Evolutionary conservation across 1,140 invertebrate genomes (phyloP).

Genomic region (Cecropterus lyciades): DNA sequence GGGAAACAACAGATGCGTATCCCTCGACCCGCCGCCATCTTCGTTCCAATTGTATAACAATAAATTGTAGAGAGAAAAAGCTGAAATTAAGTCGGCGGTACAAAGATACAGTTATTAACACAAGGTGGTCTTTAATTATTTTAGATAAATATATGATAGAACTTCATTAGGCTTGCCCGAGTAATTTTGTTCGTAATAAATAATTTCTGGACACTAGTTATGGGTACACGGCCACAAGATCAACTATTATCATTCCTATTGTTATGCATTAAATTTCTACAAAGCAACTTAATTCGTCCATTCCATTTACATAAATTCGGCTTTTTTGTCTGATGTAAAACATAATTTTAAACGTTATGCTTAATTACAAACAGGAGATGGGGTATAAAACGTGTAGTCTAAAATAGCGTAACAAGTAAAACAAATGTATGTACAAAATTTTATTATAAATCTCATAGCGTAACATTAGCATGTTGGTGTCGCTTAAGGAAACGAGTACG

Average conservation of each 20-base stretch:
- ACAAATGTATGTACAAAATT: slow-evolving; percentile 11
- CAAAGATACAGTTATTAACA: slow-evolving; percentile 77
- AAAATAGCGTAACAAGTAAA: slow-evolving; percentile 9
- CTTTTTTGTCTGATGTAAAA: slow-evolving; percentile 6
- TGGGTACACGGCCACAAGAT: slow-evolving; percentile 8
- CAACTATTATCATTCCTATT: slow-evolving; percentile 20
- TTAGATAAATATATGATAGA: slow-evolving; percentile 75
- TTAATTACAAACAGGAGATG: slow-evolving; percentile 24
- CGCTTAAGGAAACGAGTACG: slow-evolving; percentile 28
- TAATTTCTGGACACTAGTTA: slow-evolving; percentile 51
- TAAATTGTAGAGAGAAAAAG: slow-evolving; percentile 70
- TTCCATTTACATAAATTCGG: slow-evolving; percentile 26
- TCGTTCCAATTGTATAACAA: slow-evolving; percentile 73
- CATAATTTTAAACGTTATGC: slow-evolving; percentile 27
- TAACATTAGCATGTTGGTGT: slow-evolving; percentile 29
- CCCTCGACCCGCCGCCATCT: slow-evolving; percentile 50
- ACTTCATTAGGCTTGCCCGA: slow-evolving; percentile 67
- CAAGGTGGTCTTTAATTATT: slow-evolving; percentile 80
- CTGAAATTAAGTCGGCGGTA: slow-evolving; percentile 65
- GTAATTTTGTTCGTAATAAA: slow-evolving; percentile 66
- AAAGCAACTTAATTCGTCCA: slow-evolving; percentile 16
- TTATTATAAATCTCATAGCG: slow-evolving; percentile 28
- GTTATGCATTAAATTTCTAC: slow-evolving; percentile 21
- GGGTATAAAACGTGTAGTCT: slow-evolving; percentile 20
- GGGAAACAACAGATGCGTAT: slow-evolving; percentile 69